Conservation (phyloP, 2,797 vertebrate species). For the Gallinago solitaria region DNA sequence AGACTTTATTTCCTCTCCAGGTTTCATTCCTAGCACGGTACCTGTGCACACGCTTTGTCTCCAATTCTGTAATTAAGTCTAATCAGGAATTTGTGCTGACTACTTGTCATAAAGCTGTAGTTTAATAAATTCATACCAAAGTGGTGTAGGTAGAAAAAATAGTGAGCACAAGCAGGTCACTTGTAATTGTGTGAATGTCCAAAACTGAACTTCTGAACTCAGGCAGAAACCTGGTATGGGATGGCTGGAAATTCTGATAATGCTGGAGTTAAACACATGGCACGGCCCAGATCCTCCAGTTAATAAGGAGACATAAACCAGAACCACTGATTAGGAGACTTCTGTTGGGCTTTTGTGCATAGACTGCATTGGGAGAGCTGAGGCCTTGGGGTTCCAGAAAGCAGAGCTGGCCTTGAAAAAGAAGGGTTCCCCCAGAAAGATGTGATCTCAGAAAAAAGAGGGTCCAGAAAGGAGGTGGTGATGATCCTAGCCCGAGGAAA, state of each 20-base stretch:
- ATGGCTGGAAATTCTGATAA: neutral
- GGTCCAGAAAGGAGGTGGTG: neutral
- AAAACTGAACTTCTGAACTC: neutral
- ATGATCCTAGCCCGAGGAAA: no score
- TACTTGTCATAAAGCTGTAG: neutral
- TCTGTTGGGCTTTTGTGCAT: neutral
- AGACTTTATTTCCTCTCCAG: neutral
- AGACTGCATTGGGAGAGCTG: neutral
- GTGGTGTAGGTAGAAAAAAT: neutral
- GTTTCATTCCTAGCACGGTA: neutral
- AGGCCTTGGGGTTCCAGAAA: neutral
- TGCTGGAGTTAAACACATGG: neutral
- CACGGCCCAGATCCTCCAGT: neutral
- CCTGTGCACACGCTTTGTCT: neutral
- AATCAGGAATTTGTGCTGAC: neutral
- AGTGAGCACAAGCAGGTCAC: accelerated
- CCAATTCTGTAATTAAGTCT: neutral
- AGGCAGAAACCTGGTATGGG: neutral
- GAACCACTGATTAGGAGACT: neutral
- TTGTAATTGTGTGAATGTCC: neutral
- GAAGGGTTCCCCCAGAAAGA: neutral
- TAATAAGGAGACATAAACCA: neutral
- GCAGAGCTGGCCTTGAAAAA: neutral
- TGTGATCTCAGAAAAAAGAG: neutral
- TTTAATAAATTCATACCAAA: neutral